Base-by-base conservation (phyloP, 2,888 invertebrate genomes). In the Lycaena phlaeas region DNA sequence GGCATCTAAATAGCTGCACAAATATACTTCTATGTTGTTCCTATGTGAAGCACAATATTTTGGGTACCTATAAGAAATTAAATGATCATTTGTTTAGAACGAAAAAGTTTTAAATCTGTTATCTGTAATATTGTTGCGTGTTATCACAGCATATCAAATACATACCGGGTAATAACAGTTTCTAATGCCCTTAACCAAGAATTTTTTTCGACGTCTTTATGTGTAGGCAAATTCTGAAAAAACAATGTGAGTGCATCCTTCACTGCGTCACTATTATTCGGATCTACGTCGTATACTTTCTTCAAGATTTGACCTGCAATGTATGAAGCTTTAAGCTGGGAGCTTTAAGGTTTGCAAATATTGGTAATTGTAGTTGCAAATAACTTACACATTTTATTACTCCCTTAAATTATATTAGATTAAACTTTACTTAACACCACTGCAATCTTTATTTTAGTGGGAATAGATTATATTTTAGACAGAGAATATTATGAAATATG, bases 1-100 rank as follows among this genome's bases (percentile, higher is more conserved):
- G 3, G 66, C 61, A 26, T 61, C 60, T 39, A 82, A 45, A 43
- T 69, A 77, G 36, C 61, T 42, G n/a, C 43, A 41, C 38, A 82
- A 47, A 42, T 63, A 65, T 25, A 51, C 57, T 48, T 82, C 84
- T 46, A 73, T 68, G 9, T 65, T 61, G 4, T 40, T 43, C n/a
- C 79, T 58, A 45, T 81, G 71, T 11, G 71, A 57, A 14, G 70
- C 67, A 50, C 81, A 82, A 44, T 68, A 77, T 42, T 72, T 81
- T 4, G 84, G 82, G 44, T 72, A 82, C 9, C 84, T 78, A 52
- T 28, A 61, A 62, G 44, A 36, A 2, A 41, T 36, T 11, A 7
- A 10, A 6, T n/a, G n/a, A n/a, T n/a, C 9, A 38, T 27, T n/a
- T 10, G 14, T 10, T 14, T n/a, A n/a, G n/a, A n/a, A n/a, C n/a